Base-by-base conservation (phyloP, 2,888 invertebrate species). In the Torymus auratus region DNA sequence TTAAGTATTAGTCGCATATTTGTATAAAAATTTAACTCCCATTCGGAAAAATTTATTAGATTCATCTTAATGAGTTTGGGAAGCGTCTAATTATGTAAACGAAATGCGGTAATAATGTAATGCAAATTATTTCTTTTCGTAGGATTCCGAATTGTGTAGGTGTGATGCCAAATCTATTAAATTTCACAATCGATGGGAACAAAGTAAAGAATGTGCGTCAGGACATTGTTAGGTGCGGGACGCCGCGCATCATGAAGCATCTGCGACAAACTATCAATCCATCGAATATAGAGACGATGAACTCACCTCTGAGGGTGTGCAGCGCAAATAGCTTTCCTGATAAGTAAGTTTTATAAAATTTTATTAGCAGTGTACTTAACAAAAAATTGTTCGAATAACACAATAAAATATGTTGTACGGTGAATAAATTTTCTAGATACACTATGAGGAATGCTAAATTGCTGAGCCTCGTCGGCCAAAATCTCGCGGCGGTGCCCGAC, bases 161-260 rank as follows among this genome's bases (percentile, higher is more conserved):
- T 23, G 90, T 93, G 1, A 92, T 98, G 85, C 94, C 95, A 0
- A 95, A 96, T 88, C 91, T 98, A 79, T 96, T 96, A 86, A 95
- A 95, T 84, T 92, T 98, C 71, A 94, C 94, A 83, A 93, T 98
- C 86, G 96, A 97, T 84, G 98, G 98, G 5, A 98, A 98, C 91
- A 95, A 95, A 86, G 92, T 98, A 84, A 94, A 95, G 86, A 94
- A 94, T 73, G 94, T 98, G 50, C 92, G 98, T 55, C 93, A 95
- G 80, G 98, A 98, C 90, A 94, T 98, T 77, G 92, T 98, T 73
- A 94, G 95, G 88, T 94, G 96, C 80, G 98, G 98, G n/a, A 96
- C 97, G 0, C 93, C 93, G 60, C 92, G 96, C 80, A 94, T 98
- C 88, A 93, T 98, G 89, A 95, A 95, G 89, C 96, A 95, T 88